A percentile compares a stretch with the other conserved stretches of the same genome.
Conservation (phyloP, 1,140 invertebrate species). For the Ylistrum balloti region DNA sequence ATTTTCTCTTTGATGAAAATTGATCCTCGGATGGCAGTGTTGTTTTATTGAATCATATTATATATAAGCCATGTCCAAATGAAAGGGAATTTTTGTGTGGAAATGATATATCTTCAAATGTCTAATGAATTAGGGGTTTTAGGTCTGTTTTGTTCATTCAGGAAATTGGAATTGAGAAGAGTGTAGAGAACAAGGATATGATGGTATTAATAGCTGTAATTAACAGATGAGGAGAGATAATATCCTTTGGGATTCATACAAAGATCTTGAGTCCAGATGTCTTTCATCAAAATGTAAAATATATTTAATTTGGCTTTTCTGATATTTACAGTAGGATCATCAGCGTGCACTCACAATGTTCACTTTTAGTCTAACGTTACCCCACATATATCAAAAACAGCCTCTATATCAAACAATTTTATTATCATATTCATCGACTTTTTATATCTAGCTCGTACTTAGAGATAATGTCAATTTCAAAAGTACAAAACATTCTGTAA, state of each 20-base stretch:
- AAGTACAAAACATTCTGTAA: neutral
- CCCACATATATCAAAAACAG: conserved; percentile 26
- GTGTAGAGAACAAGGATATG: neutral
- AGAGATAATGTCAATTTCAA: conserved; percentile 39
- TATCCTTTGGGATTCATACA: conserved; percentile 15
- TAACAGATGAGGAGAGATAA: neutral
- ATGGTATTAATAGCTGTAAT: neutral
- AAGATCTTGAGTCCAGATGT: neutral
- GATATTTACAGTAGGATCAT: neutral
- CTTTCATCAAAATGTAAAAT: conserved; percentile 40
- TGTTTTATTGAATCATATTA: conserved; percentile 21
- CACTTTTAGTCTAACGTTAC: neutral
- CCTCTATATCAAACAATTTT: conserved; percentile 9
- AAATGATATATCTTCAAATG: neutral
- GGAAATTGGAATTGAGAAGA: conserved; percentile 17
- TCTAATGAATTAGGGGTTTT: conserved; percentile 22
- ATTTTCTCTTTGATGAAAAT: conserved; percentile 36
- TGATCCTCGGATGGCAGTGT: neutral
- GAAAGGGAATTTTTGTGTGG: neutral
- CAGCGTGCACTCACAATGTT: neutral
- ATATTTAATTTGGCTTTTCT: conserved; percentile 15
- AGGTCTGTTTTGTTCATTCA: conserved; percentile 15
- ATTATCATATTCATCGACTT: conserved; percentile 25
- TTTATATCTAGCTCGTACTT: conserved; percentile 7
- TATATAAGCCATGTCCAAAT: conserved; percentile 33